Base-by-base conservation (phyloP, 2,888 invertebrate genomes). In the Epinotia demarniana region DNA sequence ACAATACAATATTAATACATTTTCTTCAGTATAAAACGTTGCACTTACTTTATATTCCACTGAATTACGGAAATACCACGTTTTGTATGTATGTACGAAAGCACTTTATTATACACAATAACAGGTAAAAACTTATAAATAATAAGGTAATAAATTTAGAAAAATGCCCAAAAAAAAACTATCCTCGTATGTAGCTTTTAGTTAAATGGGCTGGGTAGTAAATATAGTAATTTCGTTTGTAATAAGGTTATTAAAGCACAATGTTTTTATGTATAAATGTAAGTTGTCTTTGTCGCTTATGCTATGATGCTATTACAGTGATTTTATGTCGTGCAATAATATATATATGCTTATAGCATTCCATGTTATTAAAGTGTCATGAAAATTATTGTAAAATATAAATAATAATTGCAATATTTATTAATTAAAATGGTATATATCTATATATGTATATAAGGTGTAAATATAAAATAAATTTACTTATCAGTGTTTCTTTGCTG, bases 201-300 rank as follows among this genome's bases (percentile, higher is more conserved):
- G 39, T 61, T 67, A 27, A 43, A 58, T 64, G 70, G 64, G 19
- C 58, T n/a, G 75, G 75, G 70, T 64, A 53, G 23, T 33, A 43
- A 49, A 23, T 57, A 49, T 39, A 19, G 18, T 57, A 13, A 49
- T 70, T 43, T 3, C n/a, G 16, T 13, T 53, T 60, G 46, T 58
- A 13, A 2, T 49, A 66, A 75, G 33, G 11, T 69, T 23, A 60
- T 11, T 39, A 64, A 73, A 72, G 77, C 75, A 73, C 72, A 74
- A 71, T 68, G 63, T 60, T 33, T 46, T 72, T 55, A 60, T 60
- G 64, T 67, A 73, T 27, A 27, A 2, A 1, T 27, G 9, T 58
- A 33, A 64, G 58, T 57, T 75, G 12, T 61, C 1, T 9, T 61
- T 49, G 53, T 68, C 16, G 43, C 39, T 43, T 19, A 39, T 5